Conservation (phyloP, 2,113 vertebrate genomes). For the Melanotaenia duboulayi region DNA sequence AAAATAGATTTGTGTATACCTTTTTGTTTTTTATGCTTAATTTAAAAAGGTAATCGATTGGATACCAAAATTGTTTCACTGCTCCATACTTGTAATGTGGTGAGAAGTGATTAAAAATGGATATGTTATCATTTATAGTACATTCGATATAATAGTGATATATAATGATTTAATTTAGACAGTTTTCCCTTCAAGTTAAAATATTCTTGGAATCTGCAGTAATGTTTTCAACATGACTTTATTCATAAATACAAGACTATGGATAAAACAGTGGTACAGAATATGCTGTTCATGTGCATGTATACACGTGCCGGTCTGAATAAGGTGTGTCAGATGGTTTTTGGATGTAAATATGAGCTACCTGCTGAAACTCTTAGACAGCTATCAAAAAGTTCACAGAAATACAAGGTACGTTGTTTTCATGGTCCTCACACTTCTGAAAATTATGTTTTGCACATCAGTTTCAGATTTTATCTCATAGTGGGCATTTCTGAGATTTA, state of each 20-base stretch:
- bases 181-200: not conserved
- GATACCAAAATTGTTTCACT: no score
- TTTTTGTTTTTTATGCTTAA: no score
- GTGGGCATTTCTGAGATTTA: slow-evolving; percentile 43
- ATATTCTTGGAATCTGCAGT: not conserved
- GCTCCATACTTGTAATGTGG: not conserved
- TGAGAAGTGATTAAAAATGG: not conserved
- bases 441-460: slow-evolving; percentile 27
- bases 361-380: slow-evolving; percentile 22
- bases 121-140: no score
- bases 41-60: no score
- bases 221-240: not conserved
- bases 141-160: no score
- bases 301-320: slow-evolving; percentile 2
- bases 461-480: slow-evolving; percentile 29
- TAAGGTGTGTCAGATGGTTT: slow-evolving; percentile 41
- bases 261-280: not conserved
- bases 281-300: not conserved
- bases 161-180: not conserved
- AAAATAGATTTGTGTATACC: no score
- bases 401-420: slow-evolving; percentile 31
- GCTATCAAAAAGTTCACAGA: slow-evolving; percentile 12
- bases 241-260: not conserved
- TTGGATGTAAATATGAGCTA: slow-evolving; percentile 34
- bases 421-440: not conserved